Percentiles rank a stretch among this genome's conserved stretches.
phyloP scores from a whole-genome alignment of 2,888 invertebrate genomes.

The Lucinisca nassula region DNA sequence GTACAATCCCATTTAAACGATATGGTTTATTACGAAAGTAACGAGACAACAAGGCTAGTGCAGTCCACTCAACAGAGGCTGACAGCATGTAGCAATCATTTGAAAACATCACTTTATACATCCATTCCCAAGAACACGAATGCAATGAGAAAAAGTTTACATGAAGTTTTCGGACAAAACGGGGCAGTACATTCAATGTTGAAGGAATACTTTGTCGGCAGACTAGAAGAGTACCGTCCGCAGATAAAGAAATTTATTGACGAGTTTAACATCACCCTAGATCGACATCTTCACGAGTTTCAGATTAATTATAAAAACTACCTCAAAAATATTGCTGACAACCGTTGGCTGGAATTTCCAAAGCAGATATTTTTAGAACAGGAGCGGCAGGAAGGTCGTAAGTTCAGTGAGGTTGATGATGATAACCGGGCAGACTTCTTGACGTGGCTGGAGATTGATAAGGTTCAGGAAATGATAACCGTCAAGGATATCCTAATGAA shows the following conservation, averaged over 20 bases:
- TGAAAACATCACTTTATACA: slow-evolving; percentile 66
- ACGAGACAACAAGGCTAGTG: slow-evolving; percentile 72
- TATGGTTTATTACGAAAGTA: slow-evolving; percentile 76
- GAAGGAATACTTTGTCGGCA: slow-evolving; percentile 62
- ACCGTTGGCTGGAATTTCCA: slow-evolving; percentile 84
- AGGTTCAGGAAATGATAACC: slow-evolving; percentile 76
- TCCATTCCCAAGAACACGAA: slow-evolving; percentile 63
- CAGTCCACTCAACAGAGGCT: slow-evolving; percentile 75
- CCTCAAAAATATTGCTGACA: slow-evolving; percentile 78
- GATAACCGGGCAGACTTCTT: slow-evolving; percentile 76
- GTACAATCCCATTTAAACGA: slow-evolving; percentile 73
- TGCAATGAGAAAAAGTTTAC: slow-evolving; percentile 62
- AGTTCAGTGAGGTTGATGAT: slow-evolving; percentile 59
- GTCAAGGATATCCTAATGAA: slow-evolving; percentile 71
- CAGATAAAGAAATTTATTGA: slow-evolving; percentile 77
- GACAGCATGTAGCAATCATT: slow-evolving; percentile 79
- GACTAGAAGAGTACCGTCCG: slow-evolving; percentile 66
- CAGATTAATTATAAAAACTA: slow-evolving; percentile 78
- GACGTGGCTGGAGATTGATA: slow-evolving; percentile 82
- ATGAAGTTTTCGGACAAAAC: slow-evolving; percentile 69
- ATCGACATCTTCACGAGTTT: slow-evolving; percentile 74
- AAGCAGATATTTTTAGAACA: slow-evolving; percentile 79
- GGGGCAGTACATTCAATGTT: slow-evolving; percentile 70
- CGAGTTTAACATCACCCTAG: slow-evolving; percentile 77
- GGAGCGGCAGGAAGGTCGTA: slow-evolving; percentile 64